These are phyloP conservation scores for Laticauda colubrina DNA, from an alignment of 2,113 vertebrate genomes.

Conservation along the genomic window DNA sequence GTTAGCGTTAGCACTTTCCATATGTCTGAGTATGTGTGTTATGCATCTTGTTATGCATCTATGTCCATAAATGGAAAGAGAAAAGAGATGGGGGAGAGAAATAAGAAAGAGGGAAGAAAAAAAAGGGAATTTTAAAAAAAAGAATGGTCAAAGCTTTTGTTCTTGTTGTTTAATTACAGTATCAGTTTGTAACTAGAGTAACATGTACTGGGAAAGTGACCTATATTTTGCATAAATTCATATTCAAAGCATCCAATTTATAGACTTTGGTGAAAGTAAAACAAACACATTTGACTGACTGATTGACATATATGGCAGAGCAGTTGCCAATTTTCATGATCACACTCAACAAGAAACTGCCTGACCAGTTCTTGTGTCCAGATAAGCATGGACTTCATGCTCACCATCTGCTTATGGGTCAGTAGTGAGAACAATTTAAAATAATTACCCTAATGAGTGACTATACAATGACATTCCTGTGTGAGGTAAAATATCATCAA, in stretches of 20 bases:
- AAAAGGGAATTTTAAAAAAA: background rate
- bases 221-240: conserved; percentile 67
- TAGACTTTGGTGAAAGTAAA: conserved; percentile 50
- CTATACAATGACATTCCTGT: conserved; percentile 71
- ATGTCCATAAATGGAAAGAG: background rate
- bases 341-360: conserved; percentile 61
- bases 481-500: conserved; percentile 59
- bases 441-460: conserved; percentile 77
- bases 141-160: background rate
- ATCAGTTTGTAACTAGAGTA: conserved; percentile 57
- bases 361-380: conserved; percentile 72
- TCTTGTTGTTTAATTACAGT: conserved; percentile 2
- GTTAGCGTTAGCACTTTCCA: background rate
- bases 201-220: conserved; percentile 60
- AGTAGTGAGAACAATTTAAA: conserved; percentile 75
- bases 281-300: background rate
- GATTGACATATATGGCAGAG: conserved; percentile 52
- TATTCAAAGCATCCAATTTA: conserved; percentile 61
- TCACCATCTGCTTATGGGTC: conserved; percentile 77
- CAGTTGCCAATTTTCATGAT: conserved; percentile 66
- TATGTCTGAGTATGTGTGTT: background rate
- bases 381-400: conserved; percentile 76
- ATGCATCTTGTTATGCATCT: background rate
- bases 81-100: background rate
- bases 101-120: background rate